These are phyloP conservation scores for Megastigmus dorsalis DNA, from an alignment of 2,888 invertebrate species.

Conservation along the genomic window DNA sequence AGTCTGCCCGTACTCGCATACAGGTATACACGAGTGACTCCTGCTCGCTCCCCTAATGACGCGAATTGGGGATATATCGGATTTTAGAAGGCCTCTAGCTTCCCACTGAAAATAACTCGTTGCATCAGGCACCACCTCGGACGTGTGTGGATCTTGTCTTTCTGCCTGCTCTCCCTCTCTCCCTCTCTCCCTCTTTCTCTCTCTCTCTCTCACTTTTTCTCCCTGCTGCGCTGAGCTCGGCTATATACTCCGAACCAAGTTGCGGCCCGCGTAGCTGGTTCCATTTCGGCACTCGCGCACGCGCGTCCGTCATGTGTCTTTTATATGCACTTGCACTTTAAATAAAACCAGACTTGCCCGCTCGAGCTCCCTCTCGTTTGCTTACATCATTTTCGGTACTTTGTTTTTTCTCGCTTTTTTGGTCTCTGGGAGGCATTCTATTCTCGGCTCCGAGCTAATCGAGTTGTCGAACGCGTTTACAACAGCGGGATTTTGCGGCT, in stretches of 20 bases:
- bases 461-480: too few relatives aligned
- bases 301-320: constrained; percentile 36
- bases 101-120: constrained; percentile 46
- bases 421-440: background rate
- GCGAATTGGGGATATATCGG: constrained; percentile 38
- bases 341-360: constrained; percentile 24
- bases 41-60: too few relatives aligned
- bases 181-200: too few relatives aligned
- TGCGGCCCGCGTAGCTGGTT: too few relatives aligned
- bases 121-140: constrained; percentile 36
- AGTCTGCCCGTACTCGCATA: too few relatives aligned
- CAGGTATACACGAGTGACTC: too few relatives aligned
- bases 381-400: constrained; percentile 41
- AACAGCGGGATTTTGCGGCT: too few relatives aligned
- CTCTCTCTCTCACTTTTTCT: too few relatives aligned
- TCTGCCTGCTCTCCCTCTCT: too few relatives aligned
- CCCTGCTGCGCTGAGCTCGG: too few relatives aligned
- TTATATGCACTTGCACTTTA: constrained; percentile 50
- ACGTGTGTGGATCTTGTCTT: background rate
- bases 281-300: constrained; percentile 15
- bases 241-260: too few relatives aligned
- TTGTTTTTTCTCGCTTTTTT: constrained; percentile 15
- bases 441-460: constrained; percentile 26
- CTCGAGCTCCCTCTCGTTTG: background rate
- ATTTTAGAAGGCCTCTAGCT: constrained; percentile 43